Evolutionary conservation across 2,888 invertebrate genomes (phyloP), one percentile per base, ranked within the genome.

Genomic region (Deilephila porcellus): DNA sequence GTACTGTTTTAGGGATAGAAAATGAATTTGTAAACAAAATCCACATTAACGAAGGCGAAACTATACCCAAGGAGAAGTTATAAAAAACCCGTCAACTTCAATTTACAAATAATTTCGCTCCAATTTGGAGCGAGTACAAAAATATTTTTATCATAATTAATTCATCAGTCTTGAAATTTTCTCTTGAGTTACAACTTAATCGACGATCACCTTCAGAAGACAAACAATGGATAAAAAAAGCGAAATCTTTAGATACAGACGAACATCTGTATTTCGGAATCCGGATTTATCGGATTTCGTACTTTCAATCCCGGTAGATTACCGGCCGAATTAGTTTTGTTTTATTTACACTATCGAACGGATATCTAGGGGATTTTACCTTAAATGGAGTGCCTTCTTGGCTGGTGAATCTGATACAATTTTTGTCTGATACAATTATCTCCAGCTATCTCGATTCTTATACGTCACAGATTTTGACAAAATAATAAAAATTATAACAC

Each of bases 221-320:
- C 64, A 52, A 67, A 67, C 17, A 29, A 67, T 45, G 25, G 17
- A 56, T 56, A 52, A 45, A 14, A 25, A 25, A 45, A 25, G 20
- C 17, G 14, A 63, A 32, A 67, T 4, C 67, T 14, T 25, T 11
- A 52, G 25, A 17, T n/a, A 56, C 56, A n/a, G 3, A 17, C 0
- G 2, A 52, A 52, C 63, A 67, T 67, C 52, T 67, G 63, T n/a
- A 25, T 67, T 67, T 25, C 67, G 5, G 52, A 45, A 67, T 67
- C 25, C 45, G 6, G 67, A 25, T 52, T 52, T 45, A 45, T 45
- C 29, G 52, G 25, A 37, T 67, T 20, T 45, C n/a, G 34, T 20
- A 64, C 8, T 64, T 67, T 45, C 45, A 19, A 67, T 67, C 45
- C 45, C 20, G 37, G 11, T 63, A 63, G n/a, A 56, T 34, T 32